phyloP scores from a whole-genome alignment of 2,113 vertebrate species.

The Daphoenositta chrysoptera region DNA sequence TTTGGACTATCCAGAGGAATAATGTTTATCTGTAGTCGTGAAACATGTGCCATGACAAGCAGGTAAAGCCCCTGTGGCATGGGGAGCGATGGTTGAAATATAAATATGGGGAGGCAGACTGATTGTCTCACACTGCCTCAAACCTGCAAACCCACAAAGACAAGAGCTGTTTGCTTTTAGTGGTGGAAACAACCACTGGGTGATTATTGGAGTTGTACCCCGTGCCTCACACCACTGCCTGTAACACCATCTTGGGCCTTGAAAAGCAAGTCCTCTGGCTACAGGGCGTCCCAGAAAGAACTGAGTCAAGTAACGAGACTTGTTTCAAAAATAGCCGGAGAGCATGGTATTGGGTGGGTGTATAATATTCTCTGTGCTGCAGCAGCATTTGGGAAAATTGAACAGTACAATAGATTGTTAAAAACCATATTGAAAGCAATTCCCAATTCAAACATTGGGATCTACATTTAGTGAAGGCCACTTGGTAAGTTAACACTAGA shows the following conservation, averaged over 20 bases:
- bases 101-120: neutral
- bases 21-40: neutral
- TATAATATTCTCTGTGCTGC: neutral
- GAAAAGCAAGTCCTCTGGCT: neutral
- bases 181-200: neutral
- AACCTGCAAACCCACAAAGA: neutral
- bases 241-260: neutral
- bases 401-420: neutral
- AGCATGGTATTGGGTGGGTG: neutral
- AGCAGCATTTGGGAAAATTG: neutral
- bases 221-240: neutral
- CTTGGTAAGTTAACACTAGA: neutral
- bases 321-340: neutral
- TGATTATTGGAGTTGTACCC: neutral
- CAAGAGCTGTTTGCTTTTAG: rapidly evolving
- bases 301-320: too few relatives aligned
- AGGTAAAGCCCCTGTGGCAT: neutral
- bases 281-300: neutral
- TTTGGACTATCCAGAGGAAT: neutral
- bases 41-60: neutral
- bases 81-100: neutral
- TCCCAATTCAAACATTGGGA: neutral
- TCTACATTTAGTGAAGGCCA: neutral
- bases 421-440: neutral
- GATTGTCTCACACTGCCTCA: neutral